Evolutionary conservation across 2,797 vertebrate genomes (phyloP).

Genomic region (Danio choprae): DNA sequence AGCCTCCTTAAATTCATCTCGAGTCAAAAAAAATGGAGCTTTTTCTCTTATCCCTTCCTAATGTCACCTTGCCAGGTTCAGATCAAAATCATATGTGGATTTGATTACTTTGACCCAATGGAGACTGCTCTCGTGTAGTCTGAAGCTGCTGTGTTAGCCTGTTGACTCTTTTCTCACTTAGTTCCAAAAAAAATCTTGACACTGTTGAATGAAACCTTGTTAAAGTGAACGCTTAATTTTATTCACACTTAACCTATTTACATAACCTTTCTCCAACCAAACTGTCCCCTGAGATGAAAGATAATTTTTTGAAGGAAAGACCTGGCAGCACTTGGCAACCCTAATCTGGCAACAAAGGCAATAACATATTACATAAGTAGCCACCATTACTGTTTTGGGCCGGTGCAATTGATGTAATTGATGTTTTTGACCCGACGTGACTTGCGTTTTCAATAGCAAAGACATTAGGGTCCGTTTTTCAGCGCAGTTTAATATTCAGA

Average conservation of each 20-base stretch:
- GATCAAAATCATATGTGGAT: conserved; percentile 59
- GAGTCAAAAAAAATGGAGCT: conserved; percentile 56
- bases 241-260: conserved; percentile 56
- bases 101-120: conserved; percentile 53
- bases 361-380: conserved; percentile 51
- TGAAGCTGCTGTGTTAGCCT: conserved; percentile 35
- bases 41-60: conserved; percentile 7
- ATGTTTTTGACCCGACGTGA: conserved; percentile 42
- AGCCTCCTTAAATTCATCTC: conserved; percentile 47
- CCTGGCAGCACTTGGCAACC: conserved; percentile 32
- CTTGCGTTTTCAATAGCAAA: conserved; percentile 25
- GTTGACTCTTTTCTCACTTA: conserved; percentile 41
- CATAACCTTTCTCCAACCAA: conserved; percentile 49
- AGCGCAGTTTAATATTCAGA: conserved; percentile 30
- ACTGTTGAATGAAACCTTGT: conserved; percentile 46
- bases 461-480: conserved; percentile 30
- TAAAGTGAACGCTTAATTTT: conserved; percentile 48
- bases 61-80: conserved; percentile 54
- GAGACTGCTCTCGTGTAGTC: conserved; percentile 2
- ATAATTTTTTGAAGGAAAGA: conserved; percentile 42
- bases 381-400: conserved; percentile 29
- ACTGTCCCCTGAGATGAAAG: conserved; percentile 38
- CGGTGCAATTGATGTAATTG: conserved; percentile 49
- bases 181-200: conserved; percentile 24
- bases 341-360: conserved; percentile 34